phyloP scores from a whole-genome alignment of 2,888 invertebrate species.

The Platypus cylindrus region DNA sequence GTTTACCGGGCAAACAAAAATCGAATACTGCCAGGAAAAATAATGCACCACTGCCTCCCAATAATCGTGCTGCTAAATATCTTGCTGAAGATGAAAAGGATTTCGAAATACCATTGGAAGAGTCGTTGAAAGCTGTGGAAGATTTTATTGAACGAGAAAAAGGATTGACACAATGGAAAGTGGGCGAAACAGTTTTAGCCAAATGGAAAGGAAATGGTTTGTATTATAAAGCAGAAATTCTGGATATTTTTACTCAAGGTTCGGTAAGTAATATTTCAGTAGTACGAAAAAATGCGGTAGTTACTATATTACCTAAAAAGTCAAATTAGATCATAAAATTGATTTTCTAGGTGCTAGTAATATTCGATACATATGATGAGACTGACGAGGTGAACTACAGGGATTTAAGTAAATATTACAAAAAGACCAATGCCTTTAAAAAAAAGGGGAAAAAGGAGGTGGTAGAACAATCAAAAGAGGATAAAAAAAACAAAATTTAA shows the following conservation, averaged over 20 bases:
- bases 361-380: constrained; percentile 11
- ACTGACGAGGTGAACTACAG: constrained; percentile 9
- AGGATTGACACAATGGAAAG: constrained; percentile 8
- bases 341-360: constrained; percentile 6
- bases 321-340: background rate
- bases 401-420: constrained; percentile 9
- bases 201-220: constrained; percentile 12
- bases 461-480: too few species aligned
- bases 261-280: constrained; percentile 7
- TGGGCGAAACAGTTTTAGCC: constrained; percentile 10
- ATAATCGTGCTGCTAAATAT: constrained; percentile 3
- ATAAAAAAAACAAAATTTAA: too few species aligned
- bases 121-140: constrained; percentile 11
- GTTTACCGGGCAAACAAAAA: too few species aligned
- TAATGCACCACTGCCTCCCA: constrained; percentile 3
- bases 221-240: constrained; percentile 11
- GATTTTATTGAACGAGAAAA: constrained; percentile 11
- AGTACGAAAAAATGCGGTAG: background rate
- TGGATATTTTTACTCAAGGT: constrained; percentile 9
- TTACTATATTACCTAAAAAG: background rate
- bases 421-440: constrained; percentile 7
- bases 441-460: too few species aligned
- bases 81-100: constrained; percentile 10
- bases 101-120: constrained; percentile 13
- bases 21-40: too few species aligned